Percentiles rank a stretch among this genome's conserved stretches.
These are phyloP conservation scores for Mesodorylaimus sp. DNA, from an alignment of 2,888 invertebrate species.

Conservation along the genomic window DNA sequence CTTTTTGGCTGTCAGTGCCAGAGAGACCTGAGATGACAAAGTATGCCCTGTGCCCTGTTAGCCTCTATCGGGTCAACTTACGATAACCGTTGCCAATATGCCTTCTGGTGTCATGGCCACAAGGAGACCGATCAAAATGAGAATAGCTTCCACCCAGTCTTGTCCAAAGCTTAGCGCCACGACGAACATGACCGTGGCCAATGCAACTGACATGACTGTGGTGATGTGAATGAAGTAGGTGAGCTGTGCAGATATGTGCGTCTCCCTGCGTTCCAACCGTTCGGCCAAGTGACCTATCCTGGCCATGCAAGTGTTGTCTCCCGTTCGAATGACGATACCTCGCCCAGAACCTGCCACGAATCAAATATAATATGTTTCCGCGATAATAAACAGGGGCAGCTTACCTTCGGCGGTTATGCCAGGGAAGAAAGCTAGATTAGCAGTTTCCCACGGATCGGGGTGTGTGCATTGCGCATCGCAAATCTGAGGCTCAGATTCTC, in stretches of 20 bases:
- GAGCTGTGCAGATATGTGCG: conserved; percentile 95
- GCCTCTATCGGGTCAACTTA: too few relatives aligned
- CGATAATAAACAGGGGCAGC: too few relatives aligned
- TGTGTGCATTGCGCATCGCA: conserved; percentile 70
- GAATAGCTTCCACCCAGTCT: conserved; percentile 93
- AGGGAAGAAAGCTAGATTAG: conserved; percentile 83
- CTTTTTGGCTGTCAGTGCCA: conserved; percentile 92
- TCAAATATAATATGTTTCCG: too few relatives aligned
- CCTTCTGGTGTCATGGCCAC: conserved; percentile 99
- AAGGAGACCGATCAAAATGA: conserved; percentile 97
- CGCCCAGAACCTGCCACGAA: conserved; percentile 45
- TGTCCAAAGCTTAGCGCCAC: conserved; percentile 88
- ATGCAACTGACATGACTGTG: conserved; percentile 14
- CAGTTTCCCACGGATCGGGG: conserved; percentile 81
- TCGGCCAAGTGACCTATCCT: conserved; percentile 83
- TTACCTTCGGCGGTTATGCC: conserved; percentile 84
- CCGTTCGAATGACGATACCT: conserved; percentile 79
- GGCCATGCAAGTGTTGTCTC: conserved; percentile 88
- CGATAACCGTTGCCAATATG: conserved; percentile 90
- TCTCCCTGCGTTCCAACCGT: conserved; percentile 81
- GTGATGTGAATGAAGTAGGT: conserved; percentile 97
- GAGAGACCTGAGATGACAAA: conserved; percentile 51
- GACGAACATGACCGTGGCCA: conserved; percentile 70
- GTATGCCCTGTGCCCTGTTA: too few relatives aligned
- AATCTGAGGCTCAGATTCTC: conserved; percentile 82